A percentile compares a stretch with the other conserved stretches of the same genome.
phyloP scores from a whole-genome alignment of 2,888 invertebrate genomes.

The Sialis lutaria region DNA sequence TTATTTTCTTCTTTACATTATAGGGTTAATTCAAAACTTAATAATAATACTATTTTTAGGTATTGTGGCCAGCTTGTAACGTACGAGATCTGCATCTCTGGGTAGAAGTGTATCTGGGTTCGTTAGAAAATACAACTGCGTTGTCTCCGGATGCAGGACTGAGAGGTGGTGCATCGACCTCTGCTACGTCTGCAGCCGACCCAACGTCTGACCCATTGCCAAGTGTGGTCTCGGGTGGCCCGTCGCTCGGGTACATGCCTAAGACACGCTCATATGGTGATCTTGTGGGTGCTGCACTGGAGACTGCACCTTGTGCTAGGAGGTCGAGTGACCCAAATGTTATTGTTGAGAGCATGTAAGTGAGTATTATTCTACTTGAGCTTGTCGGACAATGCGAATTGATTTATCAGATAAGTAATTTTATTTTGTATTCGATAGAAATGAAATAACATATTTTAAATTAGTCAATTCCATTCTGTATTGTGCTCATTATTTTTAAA shows the following conservation, averaged over 20 bases:
- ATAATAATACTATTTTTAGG: slow-evolving; percentile 30
- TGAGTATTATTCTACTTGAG: slow-evolving; percentile 7
- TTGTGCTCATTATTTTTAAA: no score
- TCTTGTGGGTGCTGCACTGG: slow-evolving; percentile 38
- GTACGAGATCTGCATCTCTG: slow-evolving; percentile 70
- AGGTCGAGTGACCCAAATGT: slow-evolving; percentile 76
- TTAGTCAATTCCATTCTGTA: no score
- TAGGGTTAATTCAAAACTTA: background rate
- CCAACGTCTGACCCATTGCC: background rate
- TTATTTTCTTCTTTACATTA: background rate
- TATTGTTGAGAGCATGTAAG: slow-evolving; percentile 51
- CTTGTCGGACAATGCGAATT: no score
- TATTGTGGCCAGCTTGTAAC: slow-evolving; percentile 73
- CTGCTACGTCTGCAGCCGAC: slow-evolving; percentile 3
- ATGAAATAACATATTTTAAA: no score
- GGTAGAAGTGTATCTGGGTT: slow-evolving; percentile 68
- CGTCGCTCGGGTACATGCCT: slow-evolving; percentile 32
- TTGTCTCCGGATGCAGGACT: background rate
- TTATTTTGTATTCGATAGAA: no score
- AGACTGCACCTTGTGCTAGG: slow-evolving; percentile 36
- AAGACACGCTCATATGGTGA: slow-evolving; percentile 81
- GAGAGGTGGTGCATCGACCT: background rate
- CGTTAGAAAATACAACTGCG: slow-evolving; percentile 15
- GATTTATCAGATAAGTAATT: no score
- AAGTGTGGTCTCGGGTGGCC: background rate